phyloP scores from a whole-genome alignment of 2,888 invertebrate species.

The Stenotaenia linearis region DNA sequence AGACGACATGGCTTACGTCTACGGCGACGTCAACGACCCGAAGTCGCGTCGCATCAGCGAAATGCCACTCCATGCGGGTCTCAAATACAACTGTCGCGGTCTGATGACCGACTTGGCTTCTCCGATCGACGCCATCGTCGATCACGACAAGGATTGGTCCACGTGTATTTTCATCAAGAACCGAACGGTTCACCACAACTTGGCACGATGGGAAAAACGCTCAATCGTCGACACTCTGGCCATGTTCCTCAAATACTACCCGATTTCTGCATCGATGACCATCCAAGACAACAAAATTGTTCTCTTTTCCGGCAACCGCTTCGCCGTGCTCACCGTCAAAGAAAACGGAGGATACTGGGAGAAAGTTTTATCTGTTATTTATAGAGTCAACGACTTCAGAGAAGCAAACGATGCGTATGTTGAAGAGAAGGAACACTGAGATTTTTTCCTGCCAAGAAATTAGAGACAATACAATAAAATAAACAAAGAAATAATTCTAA shows the following conservation, averaged over 20 bases:
- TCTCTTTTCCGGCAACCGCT: slow-evolving; percentile 36
- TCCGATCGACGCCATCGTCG: slow-evolving; percentile 37
- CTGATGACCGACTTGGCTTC: slow-evolving; percentile 37
- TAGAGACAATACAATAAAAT: background rate
- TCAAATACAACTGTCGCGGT: slow-evolving; percentile 37
- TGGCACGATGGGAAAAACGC: slow-evolving; percentile 37
- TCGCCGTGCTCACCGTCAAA: slow-evolving; percentile 36
- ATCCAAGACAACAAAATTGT: slow-evolving; percentile 35
- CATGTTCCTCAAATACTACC: slow-evolving; percentile 37
- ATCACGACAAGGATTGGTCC: slow-evolving; percentile 38
- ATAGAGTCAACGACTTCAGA: slow-evolving; percentile 37
- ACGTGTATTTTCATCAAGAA: slow-evolving; percentile 54
- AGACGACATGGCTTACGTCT: slow-evolving; percentile 36
- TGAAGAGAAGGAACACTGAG: slow-evolving; percentile 35
- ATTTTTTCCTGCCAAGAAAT: background rate
- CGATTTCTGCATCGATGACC: slow-evolving; percentile 37
- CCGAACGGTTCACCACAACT: slow-evolving; percentile 47
- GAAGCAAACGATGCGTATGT: slow-evolving; percentile 37
- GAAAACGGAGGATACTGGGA: slow-evolving; percentile 37
- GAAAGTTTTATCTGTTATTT: slow-evolving; percentile 36
- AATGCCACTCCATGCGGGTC: slow-evolving; percentile 34
- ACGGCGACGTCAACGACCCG: slow-evolving; percentile 36
- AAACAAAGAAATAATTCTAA: background rate
- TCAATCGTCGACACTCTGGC: slow-evolving; percentile 37
- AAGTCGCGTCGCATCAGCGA: slow-evolving; percentile 36